These are phyloP conservation scores for Phytoseiulus persimilis DNA, from an alignment of 2,888 invertebrate genomes.

Conservation along the genomic window DNA sequence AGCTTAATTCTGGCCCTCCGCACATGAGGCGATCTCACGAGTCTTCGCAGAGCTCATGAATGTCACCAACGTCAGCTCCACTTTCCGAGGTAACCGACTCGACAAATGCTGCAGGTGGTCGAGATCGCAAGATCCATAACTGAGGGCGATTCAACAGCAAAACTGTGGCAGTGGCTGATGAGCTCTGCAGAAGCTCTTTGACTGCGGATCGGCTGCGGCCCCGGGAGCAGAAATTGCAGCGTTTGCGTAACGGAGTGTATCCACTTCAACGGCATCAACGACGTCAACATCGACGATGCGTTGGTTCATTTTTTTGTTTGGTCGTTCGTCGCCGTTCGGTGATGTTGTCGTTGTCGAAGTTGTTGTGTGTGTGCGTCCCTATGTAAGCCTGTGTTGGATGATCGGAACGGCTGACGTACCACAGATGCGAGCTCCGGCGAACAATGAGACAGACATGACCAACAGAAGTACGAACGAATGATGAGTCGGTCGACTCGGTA, in stretches of 20 bases:
- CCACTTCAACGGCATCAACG: background rate
- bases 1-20: no score
- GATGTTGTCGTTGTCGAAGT: background rate
- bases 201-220: background rate
- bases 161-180: background rate
- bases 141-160: no score
- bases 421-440: background rate
- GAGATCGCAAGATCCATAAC: no score
- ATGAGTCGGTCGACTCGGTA: background rate
- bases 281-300: background rate
- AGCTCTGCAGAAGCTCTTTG: background rate
- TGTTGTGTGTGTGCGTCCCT: background rate
- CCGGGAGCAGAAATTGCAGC: background rate
- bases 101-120: no score
- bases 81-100: no score
- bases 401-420: background rate
- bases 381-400: background rate
- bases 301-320: background rate
- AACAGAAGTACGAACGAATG: background rate
- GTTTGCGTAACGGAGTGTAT: background rate
- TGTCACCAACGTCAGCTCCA: no score
- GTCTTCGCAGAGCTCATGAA: no score
- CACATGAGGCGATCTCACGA: no score
- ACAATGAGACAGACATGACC: constrained; percentile 5
- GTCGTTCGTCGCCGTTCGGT: background rate